Evolutionary conservation across 2,888 invertebrate species (phyloP), one percentile per base, ranked within the genome.

Genomic region (Rotaria macrura): DNA sequence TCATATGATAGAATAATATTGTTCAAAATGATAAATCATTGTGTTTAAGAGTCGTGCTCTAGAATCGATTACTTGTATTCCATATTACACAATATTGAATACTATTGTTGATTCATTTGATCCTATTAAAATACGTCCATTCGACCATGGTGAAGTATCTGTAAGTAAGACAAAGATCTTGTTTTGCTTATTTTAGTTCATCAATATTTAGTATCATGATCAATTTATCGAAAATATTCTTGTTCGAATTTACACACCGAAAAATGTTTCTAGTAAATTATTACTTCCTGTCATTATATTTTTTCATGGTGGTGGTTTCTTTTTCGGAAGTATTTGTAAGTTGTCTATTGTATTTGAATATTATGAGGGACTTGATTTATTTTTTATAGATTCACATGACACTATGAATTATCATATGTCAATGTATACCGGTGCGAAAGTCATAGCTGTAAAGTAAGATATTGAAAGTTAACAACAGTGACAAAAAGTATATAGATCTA

Each of bases 251-350:
- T 79, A 79, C 43, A n/a, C 40, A 43, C 43, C 79, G n/a, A n/a
- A 25, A 25, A 79, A 79, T 43, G 25, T 25, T 9, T 43, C 79
- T 1, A 43, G 17, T 12, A n/a, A 0, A 43, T 10, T n/a, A 10
- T 43, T 43, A 79, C 5, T 14, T 43, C 43, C 79, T 43, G 23
- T 79, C 1, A 43, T 79, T 43, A 40, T 79, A 25, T 79, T 79
- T 14, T 79, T 79, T 40, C 79, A 79, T 79, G 79, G 79, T n/a
- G 79, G 79, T 43, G 79, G 79, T 12, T 79, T 79, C n/a, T 79
- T 43, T 79, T 79, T 79, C n/a, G 79, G 79, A 43, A 43, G 79
- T 6, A 79, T 79, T 43, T 79, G 79, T 79, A 79, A 79, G 43
- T 43, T 20, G 43, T 23, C 12, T 47, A 23, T 25, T n/a, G n/a